Percentiles rank a stretch among this genome's conserved stretches.
Evolutionary conservation across 1,140 invertebrate genomes (phyloP).

Genomic region (Sitobion miscanthi): DNA sequence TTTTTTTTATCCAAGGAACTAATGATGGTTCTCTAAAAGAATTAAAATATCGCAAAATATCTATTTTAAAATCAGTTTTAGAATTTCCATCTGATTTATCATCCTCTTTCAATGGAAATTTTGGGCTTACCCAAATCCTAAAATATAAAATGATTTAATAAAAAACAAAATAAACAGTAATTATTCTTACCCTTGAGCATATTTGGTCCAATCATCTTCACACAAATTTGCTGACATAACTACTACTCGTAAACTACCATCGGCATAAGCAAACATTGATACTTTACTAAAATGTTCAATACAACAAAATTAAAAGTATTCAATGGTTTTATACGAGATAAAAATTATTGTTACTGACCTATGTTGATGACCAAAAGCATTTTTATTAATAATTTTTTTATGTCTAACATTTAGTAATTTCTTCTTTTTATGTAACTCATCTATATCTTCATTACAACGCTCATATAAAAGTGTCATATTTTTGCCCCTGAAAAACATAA

Average conservation of each 20-base stretch:
- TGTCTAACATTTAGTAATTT: slow-evolving; percentile 70
- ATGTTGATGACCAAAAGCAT: slow-evolving; percentile 87
- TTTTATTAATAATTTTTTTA: slow-evolving; percentile 75
- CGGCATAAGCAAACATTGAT: slow-evolving; percentile 84
- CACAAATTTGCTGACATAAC: slow-evolving; percentile 94
- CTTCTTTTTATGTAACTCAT: background rate
- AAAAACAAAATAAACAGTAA: background rate
- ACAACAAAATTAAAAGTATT: slow-evolving; percentile 51
- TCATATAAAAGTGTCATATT: background rate
- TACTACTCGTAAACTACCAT: slow-evolving; percentile 81
- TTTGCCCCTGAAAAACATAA: background rate
- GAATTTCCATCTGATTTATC: slow-evolving; percentile 70
- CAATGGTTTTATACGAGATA: background rate
- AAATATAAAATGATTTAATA: slow-evolving; percentile 14
- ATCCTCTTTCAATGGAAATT: slow-evolving; percentile 47
- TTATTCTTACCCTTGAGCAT: slow-evolving; percentile 82
- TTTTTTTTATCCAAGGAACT: slow-evolving; percentile 74
- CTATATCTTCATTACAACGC: slow-evolving; percentile 1
- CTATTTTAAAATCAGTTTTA: slow-evolving; percentile 82
- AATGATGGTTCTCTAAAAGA: slow-evolving; percentile 76
- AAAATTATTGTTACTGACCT: slow-evolving; percentile 67
- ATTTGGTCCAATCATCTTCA: slow-evolving; percentile 88
- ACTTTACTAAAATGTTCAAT: slow-evolving; percentile 75
- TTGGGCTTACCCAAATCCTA: slow-evolving; percentile 55
- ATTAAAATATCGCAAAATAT: slow-evolving; percentile 80